Base-by-base conservation (phyloP, 2,797 vertebrate genomes). In the Adelosebastes latens region DNA sequence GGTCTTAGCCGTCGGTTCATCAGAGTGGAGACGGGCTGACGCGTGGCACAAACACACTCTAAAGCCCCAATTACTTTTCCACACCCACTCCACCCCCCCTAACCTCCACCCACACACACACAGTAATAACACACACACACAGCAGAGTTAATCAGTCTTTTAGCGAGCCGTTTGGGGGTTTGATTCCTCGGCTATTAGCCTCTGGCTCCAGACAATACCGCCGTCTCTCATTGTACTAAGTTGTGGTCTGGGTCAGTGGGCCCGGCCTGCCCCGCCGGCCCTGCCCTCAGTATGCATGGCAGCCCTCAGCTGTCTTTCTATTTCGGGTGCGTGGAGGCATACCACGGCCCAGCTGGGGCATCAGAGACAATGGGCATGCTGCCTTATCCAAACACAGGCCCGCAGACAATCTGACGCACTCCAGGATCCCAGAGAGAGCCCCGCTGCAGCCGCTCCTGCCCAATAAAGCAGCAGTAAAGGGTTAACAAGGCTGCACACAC, bases 281-380 rank as follows among this genome's bases (percentile, higher is more conserved):
- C 85, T 93, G 91, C 93, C 91, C 87, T 87, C 81, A 88, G 93
- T 83, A 93, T 94, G 93, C 95, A 96, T 90, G 92, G 96, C 96
- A 96, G 96, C 95, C 91, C 96, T 96, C 97, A 98, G 96, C 97
- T 98, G 97, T 95, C 92, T 83, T 88, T 95, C 98, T 99, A 99
- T 98, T 96, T 97, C 94, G 96, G 96, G 96, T 90, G 93, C 88
- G 81, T 91, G 92, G 92, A 94, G 93, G 94, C 96, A 97, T 96
- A 94, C 96, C 96, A 96, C 94, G 87, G 88, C 96, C 96, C 94
- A 96, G 96, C 95, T 95, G 95, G 96, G 94, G 93, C 94, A 95
- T 96, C 96, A 96, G 95, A 97, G 96, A 98, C 97, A 98, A 95
- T 94, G 85, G 90, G 84, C 91, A 81, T 88, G 90, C 92, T 84